Conservation (phyloP, 2,888 invertebrate genomes). For the Orgyia antiqua region DNA sequence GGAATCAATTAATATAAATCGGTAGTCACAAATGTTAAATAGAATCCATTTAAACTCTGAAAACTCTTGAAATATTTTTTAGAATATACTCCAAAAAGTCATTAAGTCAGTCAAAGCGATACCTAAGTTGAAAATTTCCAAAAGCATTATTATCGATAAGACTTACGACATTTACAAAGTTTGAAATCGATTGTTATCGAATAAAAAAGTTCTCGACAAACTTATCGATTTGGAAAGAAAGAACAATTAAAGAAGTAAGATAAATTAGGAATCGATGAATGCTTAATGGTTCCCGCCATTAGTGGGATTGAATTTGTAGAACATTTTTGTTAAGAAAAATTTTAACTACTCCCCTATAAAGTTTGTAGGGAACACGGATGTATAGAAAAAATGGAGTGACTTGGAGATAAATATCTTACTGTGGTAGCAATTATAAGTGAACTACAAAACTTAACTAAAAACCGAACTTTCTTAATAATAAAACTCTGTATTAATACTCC, state of each 20-base stretch:
- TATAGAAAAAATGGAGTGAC: slow-evolving; percentile 25
- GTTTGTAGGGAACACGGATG: slow-evolving; percentile 38
- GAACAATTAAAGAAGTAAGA: slow-evolving; percentile 67
- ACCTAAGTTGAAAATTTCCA: slow-evolving; percentile 24
- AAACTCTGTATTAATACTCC: too few relatives aligned
- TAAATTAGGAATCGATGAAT: slow-evolving; percentile 74
- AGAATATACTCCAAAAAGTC: slow-evolving; percentile 15
- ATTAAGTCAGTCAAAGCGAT: slow-evolving; percentile 23
- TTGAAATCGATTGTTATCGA: slow-evolving; percentile 48
- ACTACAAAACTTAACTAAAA: too few relatives aligned
- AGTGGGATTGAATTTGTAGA: slow-evolving; percentile 62
- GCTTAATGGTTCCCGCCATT: slow-evolving; percentile 71
- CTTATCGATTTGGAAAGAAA: slow-evolving; percentile 53
- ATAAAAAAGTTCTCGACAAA: slow-evolving; percentile 47
- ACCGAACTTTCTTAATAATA: too few relatives aligned
- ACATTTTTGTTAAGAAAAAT: slow-evolving; percentile 49
- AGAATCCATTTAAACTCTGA: too few relatives aligned
- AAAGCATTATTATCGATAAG: slow-evolving; percentile 35
- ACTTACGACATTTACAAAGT: slow-evolving; percentile 49
- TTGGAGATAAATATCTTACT: too few relatives aligned
- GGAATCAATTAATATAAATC: too few relatives aligned
- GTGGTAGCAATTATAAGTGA: too few relatives aligned
- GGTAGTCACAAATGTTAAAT: too few relatives aligned
- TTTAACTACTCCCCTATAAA: slow-evolving; percentile 59
- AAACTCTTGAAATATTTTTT: too few relatives aligned